These are phyloP conservation scores for Mimachlamys varia DNA, from an alignment of 2,888 invertebrate species.

Conservation along the genomic window DNA sequence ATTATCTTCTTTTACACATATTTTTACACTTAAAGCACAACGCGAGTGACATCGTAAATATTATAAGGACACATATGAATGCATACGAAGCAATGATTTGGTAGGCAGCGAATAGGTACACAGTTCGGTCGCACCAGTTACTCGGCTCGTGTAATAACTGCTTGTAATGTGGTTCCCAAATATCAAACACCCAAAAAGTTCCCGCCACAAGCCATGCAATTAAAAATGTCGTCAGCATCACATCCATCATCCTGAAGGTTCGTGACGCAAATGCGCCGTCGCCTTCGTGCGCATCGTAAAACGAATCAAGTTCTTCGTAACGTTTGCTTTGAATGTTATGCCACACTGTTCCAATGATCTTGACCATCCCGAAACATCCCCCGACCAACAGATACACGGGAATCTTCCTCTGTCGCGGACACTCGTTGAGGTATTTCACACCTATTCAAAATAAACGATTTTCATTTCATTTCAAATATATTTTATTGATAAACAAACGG, in stretches of 20 bases:
- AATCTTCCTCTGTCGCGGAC: constrained; percentile 89
- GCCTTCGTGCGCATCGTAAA: constrained; percentile 65
- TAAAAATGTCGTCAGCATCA: constrained; percentile 87
- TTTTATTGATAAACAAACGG: too few relatives aligned
- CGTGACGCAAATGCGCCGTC: constrained; percentile 76
- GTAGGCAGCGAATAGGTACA: constrained; percentile 90
- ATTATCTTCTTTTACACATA: not conserved
- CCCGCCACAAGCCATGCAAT: constrained; percentile 90
- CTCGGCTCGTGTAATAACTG: constrained; percentile 89
- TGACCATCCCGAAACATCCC: constrained; percentile 88
- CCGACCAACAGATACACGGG: constrained; percentile 93
- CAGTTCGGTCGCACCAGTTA: constrained; percentile 90
- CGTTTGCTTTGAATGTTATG: constrained; percentile 86
- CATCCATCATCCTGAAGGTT: constrained; percentile 86
- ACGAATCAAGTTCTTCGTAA: constrained; percentile 78
- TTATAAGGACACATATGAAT: constrained; percentile 73
- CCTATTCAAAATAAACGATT: constrained; percentile 84
- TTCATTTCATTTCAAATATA: too few relatives aligned
- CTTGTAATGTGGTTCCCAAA: constrained; percentile 90
- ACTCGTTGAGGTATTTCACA: constrained; percentile 90
- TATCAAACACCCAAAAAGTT: constrained; percentile 90
- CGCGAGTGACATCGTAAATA: constrained; percentile 38
- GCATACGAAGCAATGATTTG: constrained; percentile 89
- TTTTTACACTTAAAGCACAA: constrained; percentile 44
- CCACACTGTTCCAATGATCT: constrained; percentile 85